phyloP scores from a whole-genome alignment of 2,113 vertebrate genomes.

The Campylomormyrus numenius region DNA sequence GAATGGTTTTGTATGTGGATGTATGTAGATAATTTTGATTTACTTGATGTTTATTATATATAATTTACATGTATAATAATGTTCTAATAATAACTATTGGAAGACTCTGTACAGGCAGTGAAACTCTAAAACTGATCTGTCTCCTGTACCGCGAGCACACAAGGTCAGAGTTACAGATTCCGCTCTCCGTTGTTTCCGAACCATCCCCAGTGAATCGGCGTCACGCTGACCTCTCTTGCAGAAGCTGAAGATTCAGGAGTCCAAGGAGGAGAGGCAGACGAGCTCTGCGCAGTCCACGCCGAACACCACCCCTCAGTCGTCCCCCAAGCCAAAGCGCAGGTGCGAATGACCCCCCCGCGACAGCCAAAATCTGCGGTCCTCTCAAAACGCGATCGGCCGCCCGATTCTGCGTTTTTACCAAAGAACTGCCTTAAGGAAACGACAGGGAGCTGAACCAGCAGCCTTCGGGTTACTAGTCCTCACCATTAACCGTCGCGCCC shows the following conservation, averaged over 20 bases:
- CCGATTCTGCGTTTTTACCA: neutral
- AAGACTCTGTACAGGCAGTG: neutral
- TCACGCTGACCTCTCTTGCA: constrained; percentile 40
- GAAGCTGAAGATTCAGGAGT: constrained; percentile 86
- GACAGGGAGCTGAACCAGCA: neutral
- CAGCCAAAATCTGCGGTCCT: neutral
- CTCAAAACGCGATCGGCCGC: fast-evolving
- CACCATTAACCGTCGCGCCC: neutral
- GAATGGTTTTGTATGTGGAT: neutral
- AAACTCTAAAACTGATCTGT: neutral
- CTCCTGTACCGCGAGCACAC: neutral
- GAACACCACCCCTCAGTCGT: constrained; percentile 70
- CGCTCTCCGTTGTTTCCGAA: neutral
- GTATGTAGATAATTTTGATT: neutral
- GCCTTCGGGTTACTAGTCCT: neutral
- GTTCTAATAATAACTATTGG: neutral
- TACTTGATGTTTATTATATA: neutral
- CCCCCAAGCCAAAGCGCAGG: constrained; percentile 77
- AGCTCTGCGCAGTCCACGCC: constrained; percentile 82
- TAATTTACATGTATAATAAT: neutral
- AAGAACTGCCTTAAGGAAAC: neutral
- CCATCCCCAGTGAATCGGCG: neutral
- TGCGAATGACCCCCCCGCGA: constrained; percentile 34
- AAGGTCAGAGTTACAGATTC: neutral
- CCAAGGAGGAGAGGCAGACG: constrained; percentile 77